Conservation (phyloP, 92 coral and sea anemone genomes). For the Parazoanthus atlanticus region DNA sequence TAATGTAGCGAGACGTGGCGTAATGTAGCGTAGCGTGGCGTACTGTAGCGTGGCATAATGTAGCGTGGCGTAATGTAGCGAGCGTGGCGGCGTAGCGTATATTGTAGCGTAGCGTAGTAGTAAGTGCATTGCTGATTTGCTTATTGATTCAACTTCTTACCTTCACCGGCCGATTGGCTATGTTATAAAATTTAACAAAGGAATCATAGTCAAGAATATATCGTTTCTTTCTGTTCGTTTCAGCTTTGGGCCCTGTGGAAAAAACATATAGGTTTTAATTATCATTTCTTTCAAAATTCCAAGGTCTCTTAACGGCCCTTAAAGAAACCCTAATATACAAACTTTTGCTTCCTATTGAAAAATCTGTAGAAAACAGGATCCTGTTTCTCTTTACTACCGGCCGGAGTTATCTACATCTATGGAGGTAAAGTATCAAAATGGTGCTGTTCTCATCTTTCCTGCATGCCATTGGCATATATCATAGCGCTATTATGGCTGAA, state of each 20-base stretch:
- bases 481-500: too few species aligned
- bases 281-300: neutral
- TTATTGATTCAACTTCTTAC: constrained; percentile 26
- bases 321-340: too few species aligned
- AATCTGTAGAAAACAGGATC: too few species aligned
- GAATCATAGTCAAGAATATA: constrained; percentile 40
- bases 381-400: too few species aligned
- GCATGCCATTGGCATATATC: too few species aligned
- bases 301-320: too few species aligned
- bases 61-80: neutral
- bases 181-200: constrained; percentile 60
- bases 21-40: neutral
- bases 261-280: neutral
- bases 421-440: too few species aligned
- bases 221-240: constrained; percentile 22
- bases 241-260: neutral
- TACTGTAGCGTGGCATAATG: neutral
- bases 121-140: neutral
- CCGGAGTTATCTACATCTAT: too few species aligned
- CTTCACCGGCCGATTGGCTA: constrained; percentile 69
- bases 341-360: too few species aligned
- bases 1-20: neutral
- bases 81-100: neutral
- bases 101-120: neutral
- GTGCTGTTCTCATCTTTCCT: too few species aligned